Evolutionary conservation across 23 tunicate genomes (phyloP), one percentile per base, ranked within the genome.

Genomic region (Styela plicata): DNA sequence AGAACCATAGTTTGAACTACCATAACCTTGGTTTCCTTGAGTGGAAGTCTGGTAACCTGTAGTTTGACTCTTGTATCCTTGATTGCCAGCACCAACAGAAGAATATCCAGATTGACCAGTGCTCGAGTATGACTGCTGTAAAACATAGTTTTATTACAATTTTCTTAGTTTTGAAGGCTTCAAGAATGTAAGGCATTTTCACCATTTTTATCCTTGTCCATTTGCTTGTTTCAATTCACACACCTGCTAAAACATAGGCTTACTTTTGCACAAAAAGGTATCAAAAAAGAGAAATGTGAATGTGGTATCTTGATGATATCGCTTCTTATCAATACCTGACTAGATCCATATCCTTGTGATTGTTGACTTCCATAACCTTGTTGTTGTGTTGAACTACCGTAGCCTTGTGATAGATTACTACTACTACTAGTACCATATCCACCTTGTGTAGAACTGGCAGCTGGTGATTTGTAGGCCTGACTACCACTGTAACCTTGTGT

Each of bases 401-500:
- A 71, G 17, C 77, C 77, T 71, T 71, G 77, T 34, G 17, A 18
- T 3, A 16, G 34, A 21, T 17, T 68, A 24, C 31, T 68, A 16
- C 31, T 16, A 31, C 24, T 32, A 21, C 37, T 22, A 32, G 77
- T 28, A 13, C 57, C 57, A 32, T 71, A 71, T 21, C 24, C 24
- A 33, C 36, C 23, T 36, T 71, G 77, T 21, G 36, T 34, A 5
- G 77, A 3, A 17, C 29, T 71, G 5, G 36, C 35, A 7, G 36
- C 35, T 32, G 34, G 34, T 27, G 77, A 71, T 34, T 71, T 71
- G 36, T 26, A 71, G 16, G 77, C 36, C 29, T 71, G 77, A 30
- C 29, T 71, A 3, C 5, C 24, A 32, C 17, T 71, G 35, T 71
- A 71, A 29, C 37, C 34, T 29, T 71, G 77, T 3, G 37, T 26